These are phyloP conservation scores for Melitaea cinxia DNA, from an alignment of 1,140 invertebrate species.

Conservation along the genomic window DNA sequence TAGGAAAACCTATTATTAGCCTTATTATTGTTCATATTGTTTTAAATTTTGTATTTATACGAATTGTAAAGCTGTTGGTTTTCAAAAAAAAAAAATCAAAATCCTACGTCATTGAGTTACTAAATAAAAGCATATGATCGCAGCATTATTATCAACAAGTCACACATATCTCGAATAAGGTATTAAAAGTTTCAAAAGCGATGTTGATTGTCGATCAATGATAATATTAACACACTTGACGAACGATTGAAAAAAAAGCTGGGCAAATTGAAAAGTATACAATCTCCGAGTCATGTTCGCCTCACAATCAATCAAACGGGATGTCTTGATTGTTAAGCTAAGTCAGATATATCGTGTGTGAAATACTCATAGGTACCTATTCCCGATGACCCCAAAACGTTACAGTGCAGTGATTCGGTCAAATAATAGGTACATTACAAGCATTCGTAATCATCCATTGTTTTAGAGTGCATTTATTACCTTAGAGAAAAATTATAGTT, in stretches of 20 bases:
- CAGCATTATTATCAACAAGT: too few relatives aligned
- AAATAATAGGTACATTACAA: conserved; percentile 21
- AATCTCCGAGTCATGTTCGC: conserved; percentile 28
- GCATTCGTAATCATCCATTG: conserved; percentile 17
- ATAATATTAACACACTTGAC: conserved; percentile 48
- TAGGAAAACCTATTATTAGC: too few relatives aligned
- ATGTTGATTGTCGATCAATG: conserved; percentile 47
- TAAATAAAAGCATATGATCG: too few relatives aligned
- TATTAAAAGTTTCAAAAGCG: conserved; percentile 28
- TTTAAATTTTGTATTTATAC: too few relatives aligned
- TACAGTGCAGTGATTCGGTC: conserved; percentile 15
- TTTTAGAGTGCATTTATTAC: conserved; percentile 7
- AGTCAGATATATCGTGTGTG: neutral
- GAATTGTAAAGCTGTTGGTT: too few relatives aligned
- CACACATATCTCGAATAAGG: conserved; percentile 16
- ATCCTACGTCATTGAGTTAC: too few relatives aligned
- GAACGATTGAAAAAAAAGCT: conserved; percentile 44
- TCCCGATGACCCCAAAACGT: conserved; percentile 8
- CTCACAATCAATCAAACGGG: conserved; percentile 32
- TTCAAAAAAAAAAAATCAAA: too few relatives aligned
- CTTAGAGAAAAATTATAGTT: too few relatives aligned
- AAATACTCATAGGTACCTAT: too few relatives aligned
- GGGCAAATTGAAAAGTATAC: conserved; percentile 29
- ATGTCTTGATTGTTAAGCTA: conserved; percentile 29
- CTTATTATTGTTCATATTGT: too few relatives aligned